Evolutionary conservation across 2,797 vertebrate genomes (phyloP).

Genomic region (Anguilla megastoma): DNA sequence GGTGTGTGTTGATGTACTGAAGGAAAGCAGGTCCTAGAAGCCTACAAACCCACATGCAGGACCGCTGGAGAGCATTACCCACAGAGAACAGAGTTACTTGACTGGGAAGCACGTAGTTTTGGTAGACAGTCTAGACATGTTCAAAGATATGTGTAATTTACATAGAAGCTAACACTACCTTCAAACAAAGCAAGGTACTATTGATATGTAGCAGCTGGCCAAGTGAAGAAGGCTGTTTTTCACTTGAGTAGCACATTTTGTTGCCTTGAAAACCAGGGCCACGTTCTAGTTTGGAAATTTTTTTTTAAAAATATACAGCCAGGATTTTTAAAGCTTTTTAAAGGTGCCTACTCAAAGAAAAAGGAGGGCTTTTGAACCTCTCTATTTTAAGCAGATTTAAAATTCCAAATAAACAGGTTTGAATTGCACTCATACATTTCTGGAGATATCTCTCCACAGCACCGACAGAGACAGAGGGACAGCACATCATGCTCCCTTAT

Average conservation of each 20-base stretch:
- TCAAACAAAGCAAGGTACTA: neutral
- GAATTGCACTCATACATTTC: neutral
- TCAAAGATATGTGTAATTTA: neutral
- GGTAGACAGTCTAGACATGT: neutral
- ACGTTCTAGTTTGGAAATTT: neutral
- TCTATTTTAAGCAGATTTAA: neutral
- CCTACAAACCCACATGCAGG: neutral
- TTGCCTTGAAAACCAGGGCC: neutral
- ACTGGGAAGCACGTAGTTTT: neutral
- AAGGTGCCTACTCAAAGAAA: neutral
- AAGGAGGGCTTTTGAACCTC: neutral
- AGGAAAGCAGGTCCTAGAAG: neutral
- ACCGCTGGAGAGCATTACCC: neutral
- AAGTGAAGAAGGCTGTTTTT: no score
- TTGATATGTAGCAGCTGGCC: neutral
- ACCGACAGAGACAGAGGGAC: neutral
- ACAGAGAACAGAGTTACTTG: neutral
- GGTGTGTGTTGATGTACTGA: no score
- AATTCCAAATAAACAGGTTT: neutral
- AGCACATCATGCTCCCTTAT: no score
- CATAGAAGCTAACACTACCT: neutral
- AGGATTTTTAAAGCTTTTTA: no score
- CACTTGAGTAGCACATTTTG: neutral
- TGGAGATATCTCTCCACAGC: neutral
- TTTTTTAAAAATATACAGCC: no score